Conservation (phyloP, 2,888 invertebrate genomes). For the Agrochola lota region DNA sequence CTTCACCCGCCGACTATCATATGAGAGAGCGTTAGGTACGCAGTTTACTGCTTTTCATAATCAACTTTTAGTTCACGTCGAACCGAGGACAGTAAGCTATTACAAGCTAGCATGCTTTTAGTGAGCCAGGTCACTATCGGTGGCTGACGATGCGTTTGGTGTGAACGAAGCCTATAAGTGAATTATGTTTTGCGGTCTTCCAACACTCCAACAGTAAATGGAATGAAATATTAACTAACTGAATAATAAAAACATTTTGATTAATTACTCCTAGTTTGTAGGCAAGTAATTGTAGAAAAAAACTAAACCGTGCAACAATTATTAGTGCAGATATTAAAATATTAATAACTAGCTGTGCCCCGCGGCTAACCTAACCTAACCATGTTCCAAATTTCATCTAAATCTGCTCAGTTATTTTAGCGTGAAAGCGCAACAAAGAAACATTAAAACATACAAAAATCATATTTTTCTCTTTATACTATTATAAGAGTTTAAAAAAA, state of each 20-base stretch:
- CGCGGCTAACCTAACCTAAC: too few relatives aligned
- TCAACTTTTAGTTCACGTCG: neutral
- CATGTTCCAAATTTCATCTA: too few relatives aligned
- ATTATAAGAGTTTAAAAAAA: too few relatives aligned
- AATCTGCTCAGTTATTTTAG: too few relatives aligned
- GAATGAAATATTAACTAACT: neutral
- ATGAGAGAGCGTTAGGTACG: too few relatives aligned
- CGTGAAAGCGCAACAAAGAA: too few relatives aligned
- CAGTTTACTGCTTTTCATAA: neutral
- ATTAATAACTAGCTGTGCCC: neutral
- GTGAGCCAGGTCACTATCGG: neutral
- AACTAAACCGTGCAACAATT: neutral
- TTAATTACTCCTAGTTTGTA: neutral
- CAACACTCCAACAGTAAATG: neutral
- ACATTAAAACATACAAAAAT: too few relatives aligned
- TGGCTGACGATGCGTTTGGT: neutral
- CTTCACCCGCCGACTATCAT: neutral
- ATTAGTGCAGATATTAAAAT: neutral
- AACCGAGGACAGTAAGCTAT: neutral
- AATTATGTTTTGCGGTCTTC: too few relatives aligned
- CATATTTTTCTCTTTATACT: too few relatives aligned
- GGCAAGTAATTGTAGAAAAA: neutral
- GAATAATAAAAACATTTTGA: constrained; percentile 2
- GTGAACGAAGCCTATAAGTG: too few relatives aligned
- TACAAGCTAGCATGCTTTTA: neutral